Evolutionary conservation across 2,113 vertebrate genomes (phyloP), one percentile per base, ranked within the genome.

Genomic region (Tenrec ecaudatus): DNA sequence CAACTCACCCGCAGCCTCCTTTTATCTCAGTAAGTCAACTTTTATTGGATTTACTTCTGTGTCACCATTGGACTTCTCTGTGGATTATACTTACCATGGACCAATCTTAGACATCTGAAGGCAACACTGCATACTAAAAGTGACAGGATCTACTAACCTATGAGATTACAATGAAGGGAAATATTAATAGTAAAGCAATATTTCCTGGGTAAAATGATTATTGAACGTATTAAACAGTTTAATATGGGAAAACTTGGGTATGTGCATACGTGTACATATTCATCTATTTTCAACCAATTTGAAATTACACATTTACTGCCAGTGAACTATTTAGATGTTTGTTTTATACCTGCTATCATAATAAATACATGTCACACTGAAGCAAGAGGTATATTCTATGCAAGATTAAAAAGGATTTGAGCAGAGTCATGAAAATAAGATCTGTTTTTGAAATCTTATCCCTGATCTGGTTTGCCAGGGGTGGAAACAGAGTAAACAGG

Each of bases 211-310:
- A 53, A 53, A 53, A 53, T 53, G 47, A 53, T 53, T 53, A 14
- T 14, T 53, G 47, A 53, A 53, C 11, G 82, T 43, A 2, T 76
- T 68, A 62, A 62, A 62, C 60, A 62, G 60, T 76, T 94, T 62
- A 68, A 25, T 77, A 88, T 77, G 5, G 6, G 66, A 87, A 84
- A 14, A 43, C 17, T 33, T 47, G 31, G 17, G 6, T 53, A 22
- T 82, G 20, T 68, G 17, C 19, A 25, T 82, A 22, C 47, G 71
- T 90, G 10, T 82, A 69, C 76, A 81, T 88, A 66, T 78, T 77
- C 20, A 76, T 93, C 36, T 82, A 66, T 88, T 64, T 90, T 91
- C 31, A 78, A 11, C 31, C 86, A 43, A 78, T 92, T 90, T 84
- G 17, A 77, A 90, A 60, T 90, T 47, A 57, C 7, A 53, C 86